Evolutionary conservation across 1,140 invertebrate species (phyloP), one percentile per base, ranked within the genome.

Genomic region (Drosophila malerkotliana): DNA sequence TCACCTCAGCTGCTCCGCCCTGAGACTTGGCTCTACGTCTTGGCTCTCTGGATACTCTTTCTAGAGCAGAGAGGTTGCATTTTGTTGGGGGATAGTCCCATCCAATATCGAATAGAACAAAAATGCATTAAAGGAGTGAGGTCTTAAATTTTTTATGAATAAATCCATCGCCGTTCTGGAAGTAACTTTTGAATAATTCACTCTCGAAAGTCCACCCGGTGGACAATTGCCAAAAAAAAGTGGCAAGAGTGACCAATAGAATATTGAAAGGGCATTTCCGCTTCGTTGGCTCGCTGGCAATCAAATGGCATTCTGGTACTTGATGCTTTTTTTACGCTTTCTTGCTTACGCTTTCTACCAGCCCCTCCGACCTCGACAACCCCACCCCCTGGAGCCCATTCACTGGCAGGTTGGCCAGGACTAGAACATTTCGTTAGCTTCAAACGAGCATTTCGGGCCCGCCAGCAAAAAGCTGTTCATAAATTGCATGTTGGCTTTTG

Each of bases 401-500:
- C 30, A 21, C 45, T 69, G 59, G 32, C 67, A 57, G 61, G 34
- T 63, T 47, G 73, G 62, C 63, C 48, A 49, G 54, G 69, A 66
- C 58, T 78, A 72, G 59, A 72, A 72, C 82, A 77, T 87, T 85
- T 75, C 64, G 81, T 87, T 74, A 71, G 82, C 63, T 85, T 85
- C 82, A 87, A 87, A 81, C 82, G 78, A 87, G 81, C 81, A 87
- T 87, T 85, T 85, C 61, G 83, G 71, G 79, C 80, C 74, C 83
- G 71, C 75, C 37, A 76, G 83, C 79, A 88, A 88, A 85, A 85
- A 79, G 64, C 82, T 82, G 82, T 85, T 88, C 82, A 87, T 88
- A 87, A 88, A 87, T 87, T 87, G 82, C 82, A 87, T 87, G 82
- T 87, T 88, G 78, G 83, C 82, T 88, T 87, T 76, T 69, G 41